These are phyloP conservation scores for Aegotheles bennettii DNA, from an alignment of 2,113 vertebrate genomes.

Conservation along the genomic window DNA sequence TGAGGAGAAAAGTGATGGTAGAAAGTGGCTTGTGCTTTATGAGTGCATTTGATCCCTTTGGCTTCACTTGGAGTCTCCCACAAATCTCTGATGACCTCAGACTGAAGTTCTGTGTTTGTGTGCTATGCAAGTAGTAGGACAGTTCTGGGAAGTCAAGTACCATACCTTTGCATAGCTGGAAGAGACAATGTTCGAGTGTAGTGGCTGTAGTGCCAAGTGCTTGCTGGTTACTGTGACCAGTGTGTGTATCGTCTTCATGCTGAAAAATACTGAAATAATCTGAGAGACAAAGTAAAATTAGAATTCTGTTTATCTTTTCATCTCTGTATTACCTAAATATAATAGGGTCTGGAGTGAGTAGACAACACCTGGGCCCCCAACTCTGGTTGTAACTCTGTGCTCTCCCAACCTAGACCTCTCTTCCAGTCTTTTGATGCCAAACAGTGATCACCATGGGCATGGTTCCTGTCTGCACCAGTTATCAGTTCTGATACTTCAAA, in stretches of 20 bases:
- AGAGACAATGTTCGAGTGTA: neutral
- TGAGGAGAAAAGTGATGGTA: no score
- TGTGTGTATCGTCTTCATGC: neutral
- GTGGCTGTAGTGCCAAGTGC: neutral
- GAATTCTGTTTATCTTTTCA: neutral
- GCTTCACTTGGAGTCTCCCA: neutral
- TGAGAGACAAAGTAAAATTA: neutral
- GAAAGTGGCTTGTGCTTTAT: neutral
- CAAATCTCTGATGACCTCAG: neutral
- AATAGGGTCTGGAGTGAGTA: neutral
- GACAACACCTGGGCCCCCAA: neutral
- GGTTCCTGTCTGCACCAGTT: neutral
- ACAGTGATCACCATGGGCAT: no score
- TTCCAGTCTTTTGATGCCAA: neutral
- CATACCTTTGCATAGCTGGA: neutral
- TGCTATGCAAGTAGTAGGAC: neutral
- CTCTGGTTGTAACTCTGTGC: neutral
- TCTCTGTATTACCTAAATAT: neutral
- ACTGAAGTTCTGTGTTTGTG: rapidly evolving
- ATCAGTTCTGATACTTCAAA: neutral
- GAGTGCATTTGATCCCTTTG: rapidly evolving
- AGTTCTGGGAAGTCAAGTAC: neutral
- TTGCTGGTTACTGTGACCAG: neutral
- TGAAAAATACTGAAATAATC: neutral
- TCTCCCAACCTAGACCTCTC: neutral